Base-by-base conservation (phyloP, 2,797 vertebrate species). In the Urosaurus nigricauda region DNA sequence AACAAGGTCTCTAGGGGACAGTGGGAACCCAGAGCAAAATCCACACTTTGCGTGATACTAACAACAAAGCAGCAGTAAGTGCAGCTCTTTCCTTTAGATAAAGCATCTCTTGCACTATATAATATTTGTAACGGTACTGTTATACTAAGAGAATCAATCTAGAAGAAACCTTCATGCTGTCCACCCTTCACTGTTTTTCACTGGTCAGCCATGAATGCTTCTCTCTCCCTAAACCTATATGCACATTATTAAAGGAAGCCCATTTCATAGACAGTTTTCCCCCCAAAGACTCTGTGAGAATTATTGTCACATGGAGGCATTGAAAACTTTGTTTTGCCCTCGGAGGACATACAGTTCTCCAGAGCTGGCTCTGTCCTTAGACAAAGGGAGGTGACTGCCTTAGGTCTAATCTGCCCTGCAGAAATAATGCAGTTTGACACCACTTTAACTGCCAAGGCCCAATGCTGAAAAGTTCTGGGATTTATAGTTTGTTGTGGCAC, bases 111-210 rank as follows among this genome's bases (percentile, higher is more conserved):
- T 86, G 56, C 29, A 47, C 9, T 63, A 14, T 19, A 60, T 29
- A 47, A 1, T 86, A 68, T 70, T 70, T 26, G 29, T 86, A 43
- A 83, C 90, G 90, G 32, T 89, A 1, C 32, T 35, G 1, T n/a
- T n/a, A 16, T 43, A 40, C 56, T 86, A 47, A 16, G 6, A 32
- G 26, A 35, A 4, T 51, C 74, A 21, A 2, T 79, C 70, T 53
- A 53, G 19, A 71, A 70, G 60, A 37, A 58, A 32, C 26, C 43
- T 58, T 37, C 24, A 35, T 43, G 51, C 51, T 40, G 37, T 26
- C 8, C 19, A 12, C 2, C 5, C 6, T 2, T 43, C 65, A 75
- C 6, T 35, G n/a, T 51, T 70, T 47, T 70, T 29, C 8, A 7
- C n/a, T 79, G 9, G 51, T 68, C 73, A 63, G 32, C 11, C 35